Evolutionary conservation across 2,888 invertebrate genomes (phyloP).

Genomic region (Philopedon plagiatum): DNA sequence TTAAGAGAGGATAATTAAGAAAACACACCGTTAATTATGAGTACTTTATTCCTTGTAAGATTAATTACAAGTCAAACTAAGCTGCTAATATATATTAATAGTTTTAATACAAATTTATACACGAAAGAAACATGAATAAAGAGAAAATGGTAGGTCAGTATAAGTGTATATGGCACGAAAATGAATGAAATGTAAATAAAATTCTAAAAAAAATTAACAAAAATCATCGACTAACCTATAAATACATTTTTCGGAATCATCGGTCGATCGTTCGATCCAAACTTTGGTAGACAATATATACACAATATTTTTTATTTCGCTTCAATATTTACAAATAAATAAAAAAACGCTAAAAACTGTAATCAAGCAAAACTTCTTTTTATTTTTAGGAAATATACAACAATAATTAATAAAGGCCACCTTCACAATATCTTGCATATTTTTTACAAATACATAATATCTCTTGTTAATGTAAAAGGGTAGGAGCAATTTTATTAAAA

Average conservation of each 20-base stretch:
- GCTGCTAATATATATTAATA: constrained; percentile 25
- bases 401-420: constrained; percentile 56
- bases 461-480: neutral
- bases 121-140: constrained; percentile 26
- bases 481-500: neutral
- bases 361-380: constrained; percentile 13
- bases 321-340: constrained; percentile 65
- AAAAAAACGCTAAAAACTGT: constrained; percentile 47
- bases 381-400: constrained; percentile 31
- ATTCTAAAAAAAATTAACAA: constrained; percentile 15
- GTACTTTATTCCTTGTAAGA: constrained; percentile 38
- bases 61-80: constrained; percentile 31
- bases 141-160: constrained; percentile 22
- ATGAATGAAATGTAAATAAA: constrained; percentile 17
- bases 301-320: constrained; percentile 59
- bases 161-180: constrained; percentile 37
- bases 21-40: constrained; percentile 23
- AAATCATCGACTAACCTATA: constrained; percentile 29
- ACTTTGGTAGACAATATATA: constrained; percentile 66
- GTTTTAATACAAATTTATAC: constrained; percentile 36
- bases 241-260: constrained; percentile 52
- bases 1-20: neutral
- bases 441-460: constrained; percentile 49
- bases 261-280: constrained; percentile 57
- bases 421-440: constrained; percentile 53